Conservation (phyloP, 2,888 invertebrate genomes). For the Zootermopsis nevadensis region DNA sequence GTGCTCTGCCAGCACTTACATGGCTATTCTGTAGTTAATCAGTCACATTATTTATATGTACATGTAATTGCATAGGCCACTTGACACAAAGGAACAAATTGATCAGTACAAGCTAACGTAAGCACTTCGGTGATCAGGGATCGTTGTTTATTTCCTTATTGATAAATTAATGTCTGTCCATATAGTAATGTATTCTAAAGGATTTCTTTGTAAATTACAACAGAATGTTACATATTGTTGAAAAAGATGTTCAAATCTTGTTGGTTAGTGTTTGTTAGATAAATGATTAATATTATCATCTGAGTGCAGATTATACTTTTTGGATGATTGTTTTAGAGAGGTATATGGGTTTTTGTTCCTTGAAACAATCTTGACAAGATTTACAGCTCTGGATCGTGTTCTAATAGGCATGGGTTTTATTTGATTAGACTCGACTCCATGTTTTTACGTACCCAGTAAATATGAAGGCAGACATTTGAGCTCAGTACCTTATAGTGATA, state of each 20-base stretch:
- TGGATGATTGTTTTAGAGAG: no score
- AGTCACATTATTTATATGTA: not conserved
- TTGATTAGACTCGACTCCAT: no score
- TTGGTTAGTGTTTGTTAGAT: not conserved
- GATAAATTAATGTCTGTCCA: not conserved
- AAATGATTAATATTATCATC: not conserved
- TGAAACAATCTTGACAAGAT: no score
- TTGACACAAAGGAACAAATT: not conserved
- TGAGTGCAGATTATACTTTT: no score
- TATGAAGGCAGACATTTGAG: no score
- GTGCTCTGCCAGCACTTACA: not conserved
- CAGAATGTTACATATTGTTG: not conserved
- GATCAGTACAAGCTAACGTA: not conserved
- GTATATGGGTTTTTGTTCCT: no score
- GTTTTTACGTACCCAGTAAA: no score
- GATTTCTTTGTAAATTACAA: not conserved
- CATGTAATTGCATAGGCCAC: not conserved
- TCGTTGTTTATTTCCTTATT: not conserved
- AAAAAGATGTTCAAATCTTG: not conserved
- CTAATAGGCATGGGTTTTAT: no score
- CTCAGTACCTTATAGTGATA: not conserved
- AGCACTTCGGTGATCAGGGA: not conserved
- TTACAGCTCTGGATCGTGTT: no score
- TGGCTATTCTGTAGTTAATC: not conserved
- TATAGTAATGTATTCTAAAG: not conserved